Evolutionary conservation across 2,113 vertebrate genomes (phyloP).

Genomic region (Heterotilapia buettikoferi): DNA sequence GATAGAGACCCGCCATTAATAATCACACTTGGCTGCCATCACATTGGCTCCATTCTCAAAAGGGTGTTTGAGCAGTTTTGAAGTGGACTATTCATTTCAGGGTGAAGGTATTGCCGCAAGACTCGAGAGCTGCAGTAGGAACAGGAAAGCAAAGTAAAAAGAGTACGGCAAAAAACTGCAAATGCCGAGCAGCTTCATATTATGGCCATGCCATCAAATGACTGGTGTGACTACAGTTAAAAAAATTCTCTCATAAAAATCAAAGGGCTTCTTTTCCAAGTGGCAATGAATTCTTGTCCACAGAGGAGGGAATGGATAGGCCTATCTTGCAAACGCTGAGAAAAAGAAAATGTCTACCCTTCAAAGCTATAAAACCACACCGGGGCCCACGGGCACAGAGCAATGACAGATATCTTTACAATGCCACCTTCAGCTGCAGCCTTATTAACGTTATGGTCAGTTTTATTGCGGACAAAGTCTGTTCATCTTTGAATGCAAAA

Average conservation of each 20-base stretch:
- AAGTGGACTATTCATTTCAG: conserved; percentile 6
- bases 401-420: conserved; percentile 37
- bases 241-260: conserved; percentile 16
- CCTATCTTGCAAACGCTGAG: conserved; percentile 12
- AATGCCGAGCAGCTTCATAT: background rate
- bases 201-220: background rate
- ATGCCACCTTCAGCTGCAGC: conserved; percentile 25
- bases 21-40: conserved; percentile 51
- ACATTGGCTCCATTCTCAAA: conserved; percentile 20
- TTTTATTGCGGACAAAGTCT: conserved; percentile 35
- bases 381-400: background rate
- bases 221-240: background rate
- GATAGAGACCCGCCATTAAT: conserved; percentile 67
- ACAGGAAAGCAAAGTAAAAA: background rate
- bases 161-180: background rate
- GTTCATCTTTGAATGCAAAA: conserved; percentile 27
- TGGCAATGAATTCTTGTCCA: background rate
- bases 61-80: conserved; percentile 3
- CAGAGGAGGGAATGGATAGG: background rate
- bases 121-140: background rate
- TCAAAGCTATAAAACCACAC: conserved; percentile 16
- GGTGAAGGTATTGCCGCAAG: background rate
- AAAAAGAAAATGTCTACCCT: conserved; percentile 17
- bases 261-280: conserved; percentile 2
- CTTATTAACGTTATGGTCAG: conserved; percentile 34